Evolutionary conservation across 1,140 invertebrate species (phyloP).

Genomic region (Euglossa dilemma): DNA sequence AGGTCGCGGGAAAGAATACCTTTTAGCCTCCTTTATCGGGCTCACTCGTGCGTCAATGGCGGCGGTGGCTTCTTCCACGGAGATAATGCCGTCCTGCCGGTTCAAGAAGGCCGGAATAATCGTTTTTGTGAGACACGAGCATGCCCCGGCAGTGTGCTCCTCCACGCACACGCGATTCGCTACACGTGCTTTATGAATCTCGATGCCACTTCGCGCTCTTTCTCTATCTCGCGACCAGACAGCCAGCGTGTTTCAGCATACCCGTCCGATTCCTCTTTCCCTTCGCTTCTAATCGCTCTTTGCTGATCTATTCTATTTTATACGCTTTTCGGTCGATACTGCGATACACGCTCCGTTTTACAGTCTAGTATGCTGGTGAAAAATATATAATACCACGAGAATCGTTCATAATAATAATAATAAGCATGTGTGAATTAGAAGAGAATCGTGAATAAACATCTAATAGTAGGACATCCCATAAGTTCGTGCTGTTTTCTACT

Average conservation of each 20-base stretch:
- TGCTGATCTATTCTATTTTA: no score
- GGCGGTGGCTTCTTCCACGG: slow-evolving; percentile 52
- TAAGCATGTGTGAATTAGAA: no score
- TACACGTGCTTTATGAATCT: slow-evolving; percentile 33
- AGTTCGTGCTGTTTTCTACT: no score
- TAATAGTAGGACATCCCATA: no score
- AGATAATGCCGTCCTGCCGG: slow-evolving; percentile 44
- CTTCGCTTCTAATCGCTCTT: no score
- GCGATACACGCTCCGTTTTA: no score
- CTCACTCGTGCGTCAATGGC: slow-evolving; percentile 35
- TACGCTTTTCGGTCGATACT: no score
- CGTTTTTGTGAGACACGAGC: slow-evolving; percentile 38
- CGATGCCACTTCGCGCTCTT: background rate
- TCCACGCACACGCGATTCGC: slow-evolving; percentile 14
- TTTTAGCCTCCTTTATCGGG: slow-evolving; percentile 50
- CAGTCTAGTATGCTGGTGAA: no score
- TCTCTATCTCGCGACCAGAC: background rate
- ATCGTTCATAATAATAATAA: no score
- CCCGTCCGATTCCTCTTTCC: background rate
- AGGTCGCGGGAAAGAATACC: slow-evolving; percentile 46
- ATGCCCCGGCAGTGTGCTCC: slow-evolving; percentile 13
- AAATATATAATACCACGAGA: no score
- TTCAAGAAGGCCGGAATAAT: slow-evolving; percentile 50
- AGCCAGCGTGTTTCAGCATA: background rate
- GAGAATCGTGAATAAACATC: no score